Conservation (phyloP, 2,888 invertebrate species). For the Mesochorus sp. region DNA sequence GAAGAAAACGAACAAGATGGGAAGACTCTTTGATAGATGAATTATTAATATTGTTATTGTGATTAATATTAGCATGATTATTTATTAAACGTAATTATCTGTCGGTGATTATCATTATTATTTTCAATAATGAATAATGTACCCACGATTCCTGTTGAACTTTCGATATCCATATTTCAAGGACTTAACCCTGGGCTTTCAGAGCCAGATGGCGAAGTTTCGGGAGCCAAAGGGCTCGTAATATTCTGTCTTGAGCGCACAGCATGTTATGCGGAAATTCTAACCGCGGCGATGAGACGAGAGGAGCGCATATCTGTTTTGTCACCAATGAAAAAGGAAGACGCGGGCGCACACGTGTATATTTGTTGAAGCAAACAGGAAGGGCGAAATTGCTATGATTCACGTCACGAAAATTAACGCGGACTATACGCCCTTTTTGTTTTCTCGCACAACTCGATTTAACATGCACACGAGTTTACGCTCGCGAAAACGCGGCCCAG, state of each 20-base stretch:
- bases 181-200: no score
- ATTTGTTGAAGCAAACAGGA: background rate
- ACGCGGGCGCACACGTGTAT: background rate
- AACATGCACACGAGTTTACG: conserved; percentile 12
- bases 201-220: conserved; percentile 5
- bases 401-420: background rate
- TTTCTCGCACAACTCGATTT: background rate
- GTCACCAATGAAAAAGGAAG: background rate
- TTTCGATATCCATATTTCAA: no score
- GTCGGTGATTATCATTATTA: no score
- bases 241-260: conserved; percentile 40
- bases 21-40: conserved; percentile 8
- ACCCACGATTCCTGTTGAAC: no score
- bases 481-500: conserved; percentile 40
- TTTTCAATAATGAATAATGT: no score
- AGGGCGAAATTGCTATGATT: background rate
- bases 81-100: background rate
- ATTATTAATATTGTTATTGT: background rate
- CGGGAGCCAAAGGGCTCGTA: conserved; percentile 16
- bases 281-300: conserved; percentile 8
- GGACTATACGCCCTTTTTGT: background rate
- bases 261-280: conserved; percentile 6
- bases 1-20: conserved; percentile 27
- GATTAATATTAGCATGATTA: background rate
- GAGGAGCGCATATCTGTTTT: conserved; percentile 7